phyloP scores from a whole-genome alignment of 92 coral and sea anemone genomes.

The Galaxea fascicularis region DNA sequence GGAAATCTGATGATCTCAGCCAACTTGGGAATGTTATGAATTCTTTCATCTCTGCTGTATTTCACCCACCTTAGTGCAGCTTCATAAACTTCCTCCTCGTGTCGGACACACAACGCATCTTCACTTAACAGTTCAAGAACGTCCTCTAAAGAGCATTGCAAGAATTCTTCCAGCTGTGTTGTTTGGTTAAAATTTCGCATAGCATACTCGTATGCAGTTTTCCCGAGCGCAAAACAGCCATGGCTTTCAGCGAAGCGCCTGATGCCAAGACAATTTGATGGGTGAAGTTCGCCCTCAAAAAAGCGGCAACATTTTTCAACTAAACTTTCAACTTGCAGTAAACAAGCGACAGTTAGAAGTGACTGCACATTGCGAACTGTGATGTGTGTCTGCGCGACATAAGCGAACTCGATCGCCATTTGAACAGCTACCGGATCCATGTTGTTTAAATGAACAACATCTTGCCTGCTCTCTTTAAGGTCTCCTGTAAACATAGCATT shows the following conservation, averaged over 20 bases:
- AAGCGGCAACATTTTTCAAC: conserved; percentile 88
- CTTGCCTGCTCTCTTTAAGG: conserved; percentile 82
- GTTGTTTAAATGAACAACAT: conserved; percentile 73
- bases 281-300: conserved; percentile 84
- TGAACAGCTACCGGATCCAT: conserved; percentile 82
- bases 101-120: conserved; percentile 71
- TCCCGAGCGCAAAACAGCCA: conserved; percentile 77
- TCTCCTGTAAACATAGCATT: conserved; percentile 94
- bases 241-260: conserved; percentile 85
- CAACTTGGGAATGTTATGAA: conserved; percentile 75
- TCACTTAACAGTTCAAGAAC: conserved; percentile 79
- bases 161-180: conserved; percentile 86
- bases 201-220: conserved; percentile 85
- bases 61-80: conserved; percentile 89
- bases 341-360: conserved; percentile 84
- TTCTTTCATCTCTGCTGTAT: conserved; percentile 76
- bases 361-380: conserved; percentile 87
- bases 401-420: conserved; percentile 80
- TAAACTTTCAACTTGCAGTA: conserved; percentile 80
- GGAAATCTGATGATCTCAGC: conserved; percentile 87
- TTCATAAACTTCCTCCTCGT: conserved; percentile 96
- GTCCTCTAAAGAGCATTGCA: conserved; percentile 77
- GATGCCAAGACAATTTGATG: conserved; percentile 93
- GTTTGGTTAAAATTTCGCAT: conserved; percentile 83
- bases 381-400: conserved; percentile 83